Conservation (phyloP, 2,888 invertebrate genomes). For the Urechis unicinctus region DNA sequence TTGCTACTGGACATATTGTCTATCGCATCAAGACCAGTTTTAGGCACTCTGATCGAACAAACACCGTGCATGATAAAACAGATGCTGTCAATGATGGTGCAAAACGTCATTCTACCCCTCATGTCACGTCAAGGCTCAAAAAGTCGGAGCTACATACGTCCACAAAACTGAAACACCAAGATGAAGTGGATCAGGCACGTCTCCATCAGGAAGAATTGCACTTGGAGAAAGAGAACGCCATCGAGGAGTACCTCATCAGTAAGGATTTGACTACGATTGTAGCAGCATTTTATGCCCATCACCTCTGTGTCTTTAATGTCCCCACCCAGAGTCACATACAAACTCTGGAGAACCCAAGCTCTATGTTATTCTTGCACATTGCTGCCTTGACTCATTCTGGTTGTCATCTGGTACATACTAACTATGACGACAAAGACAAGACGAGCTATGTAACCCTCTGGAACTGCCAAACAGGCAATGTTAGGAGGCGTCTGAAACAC, state of each 20-base stretch:
- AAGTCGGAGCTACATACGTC: conserved; percentile 33
- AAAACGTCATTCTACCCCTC: conserved; percentile 21
- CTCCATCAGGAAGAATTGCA: conserved; percentile 28
- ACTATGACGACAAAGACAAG: conserved; percentile 43
- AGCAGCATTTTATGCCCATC: conserved; percentile 46
- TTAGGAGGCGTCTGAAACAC: conserved; percentile 35
- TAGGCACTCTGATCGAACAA: conserved; percentile 18
- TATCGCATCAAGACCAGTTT: conserved; percentile 37
- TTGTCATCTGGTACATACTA: conserved; percentile 37
- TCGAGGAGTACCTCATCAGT: conserved; percentile 43
- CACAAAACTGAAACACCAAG: conserved; percentile 26
- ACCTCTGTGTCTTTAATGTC: conserved; percentile 44
- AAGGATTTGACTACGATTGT: conserved; percentile 37
- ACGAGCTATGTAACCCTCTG: conserved; percentile 45
- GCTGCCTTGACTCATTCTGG: conserved; percentile 39
- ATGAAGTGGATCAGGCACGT: conserved; percentile 30
- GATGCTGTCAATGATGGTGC: not conserved
- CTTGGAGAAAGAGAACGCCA: conserved; percentile 40
- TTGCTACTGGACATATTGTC: conserved; percentile 34
- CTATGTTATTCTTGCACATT: conserved; percentile 41
- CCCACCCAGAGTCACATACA: conserved; percentile 29
- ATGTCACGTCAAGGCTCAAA: conserved; percentile 44
- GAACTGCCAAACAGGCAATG: conserved; percentile 36
- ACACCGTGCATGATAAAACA: not conserved
- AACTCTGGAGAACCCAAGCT: conserved; percentile 37